Percentiles rank a stretch among this genome's conserved stretches.
These are phyloP conservation scores for Sus scrofa DNA, from an alignment of 2,113 vertebrate genomes.

Conservation along the genomic window DNA sequence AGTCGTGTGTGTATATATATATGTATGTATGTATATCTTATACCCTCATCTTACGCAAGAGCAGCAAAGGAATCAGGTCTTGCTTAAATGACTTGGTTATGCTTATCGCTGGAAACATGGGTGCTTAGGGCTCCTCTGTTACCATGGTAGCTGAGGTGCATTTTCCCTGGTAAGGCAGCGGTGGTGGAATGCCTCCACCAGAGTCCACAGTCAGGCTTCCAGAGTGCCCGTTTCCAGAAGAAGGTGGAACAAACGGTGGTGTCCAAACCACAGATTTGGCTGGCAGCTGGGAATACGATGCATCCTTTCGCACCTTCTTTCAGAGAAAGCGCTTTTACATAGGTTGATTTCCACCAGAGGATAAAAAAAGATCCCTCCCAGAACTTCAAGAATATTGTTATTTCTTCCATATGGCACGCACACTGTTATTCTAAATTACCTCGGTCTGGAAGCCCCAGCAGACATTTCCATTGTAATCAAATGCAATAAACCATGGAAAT, in stretches of 20 bases:
- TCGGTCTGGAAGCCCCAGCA: constrained; percentile 48
- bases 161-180: background rate
- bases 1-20: too few species aligned
- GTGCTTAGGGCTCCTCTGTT: background rate
- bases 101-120: background rate
- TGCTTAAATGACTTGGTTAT: background rate
- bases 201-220: background rate
- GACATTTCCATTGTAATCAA: constrained; percentile 47
- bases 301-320: constrained; percentile 64
- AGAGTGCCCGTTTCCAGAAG: background rate
- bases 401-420: constrained; percentile 71
- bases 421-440: constrained; percentile 66
- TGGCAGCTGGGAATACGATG: constrained; percentile 21
- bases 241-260: background rate
- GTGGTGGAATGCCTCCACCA: background rate
- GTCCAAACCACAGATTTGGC: background rate
- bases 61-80: background rate
- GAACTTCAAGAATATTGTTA: constrained; percentile 61
- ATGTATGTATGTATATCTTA: background rate
- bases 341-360: constrained; percentile 56
- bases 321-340: constrained; percentile 68
- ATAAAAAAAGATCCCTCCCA: constrained; percentile 71
- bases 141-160: background rate
- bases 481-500: constrained; percentile 34
- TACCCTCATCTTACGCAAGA: background rate